These are phyloP conservation scores for Hippocampus barbouri DNA, from an alignment of 2,113 vertebrate genomes.

Conservation along the genomic window DNA sequence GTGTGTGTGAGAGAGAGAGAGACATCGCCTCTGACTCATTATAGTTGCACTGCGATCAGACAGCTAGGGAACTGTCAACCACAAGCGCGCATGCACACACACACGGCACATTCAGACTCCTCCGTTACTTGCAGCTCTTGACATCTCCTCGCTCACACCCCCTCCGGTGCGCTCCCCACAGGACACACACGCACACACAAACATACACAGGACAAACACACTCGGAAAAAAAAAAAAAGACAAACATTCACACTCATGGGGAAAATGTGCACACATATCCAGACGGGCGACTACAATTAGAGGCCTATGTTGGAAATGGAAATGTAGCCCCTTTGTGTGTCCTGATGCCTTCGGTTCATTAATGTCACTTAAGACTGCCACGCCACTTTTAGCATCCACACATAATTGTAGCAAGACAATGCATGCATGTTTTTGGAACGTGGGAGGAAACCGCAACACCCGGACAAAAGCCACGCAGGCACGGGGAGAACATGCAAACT, in stretches of 20 bases:
- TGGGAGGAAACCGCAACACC: too few species aligned
- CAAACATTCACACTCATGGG: conserved; percentile 11
- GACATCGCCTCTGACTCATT: conserved; percentile 71
- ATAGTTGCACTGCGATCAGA: conserved; percentile 68
- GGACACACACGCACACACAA: conserved; percentile 35
- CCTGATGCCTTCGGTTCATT: conserved; percentile 47
- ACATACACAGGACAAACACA: conserved; percentile 14
- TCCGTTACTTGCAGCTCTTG: conserved; percentile 62
- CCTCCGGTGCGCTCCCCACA: conserved; percentile 51
- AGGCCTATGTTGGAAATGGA: conserved; percentile 17
- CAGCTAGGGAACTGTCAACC: conserved; percentile 61
- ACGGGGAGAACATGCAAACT: too few species aligned
- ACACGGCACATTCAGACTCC: conserved; percentile 46
- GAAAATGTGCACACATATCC: conserved; percentile 19
- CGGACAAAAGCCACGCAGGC: too few species aligned
- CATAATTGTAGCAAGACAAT: conserved; percentile 42
- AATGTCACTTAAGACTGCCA: conserved; percentile 45
- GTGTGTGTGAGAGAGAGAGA: conserved; percentile 52
- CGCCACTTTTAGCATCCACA: conserved; percentile 17
- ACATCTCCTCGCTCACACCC: conserved; percentile 65
- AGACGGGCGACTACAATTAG: conserved; percentile 52
- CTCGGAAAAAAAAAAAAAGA: not conserved
- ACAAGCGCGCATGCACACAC: conserved; percentile 31
- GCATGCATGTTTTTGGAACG: too few species aligned
- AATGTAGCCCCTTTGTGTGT: not conserved